Evolutionary conservation across 2,888 invertebrate species (phyloP), one percentile per base, ranked within the genome.

Genomic region (Tipula unca): DNA sequence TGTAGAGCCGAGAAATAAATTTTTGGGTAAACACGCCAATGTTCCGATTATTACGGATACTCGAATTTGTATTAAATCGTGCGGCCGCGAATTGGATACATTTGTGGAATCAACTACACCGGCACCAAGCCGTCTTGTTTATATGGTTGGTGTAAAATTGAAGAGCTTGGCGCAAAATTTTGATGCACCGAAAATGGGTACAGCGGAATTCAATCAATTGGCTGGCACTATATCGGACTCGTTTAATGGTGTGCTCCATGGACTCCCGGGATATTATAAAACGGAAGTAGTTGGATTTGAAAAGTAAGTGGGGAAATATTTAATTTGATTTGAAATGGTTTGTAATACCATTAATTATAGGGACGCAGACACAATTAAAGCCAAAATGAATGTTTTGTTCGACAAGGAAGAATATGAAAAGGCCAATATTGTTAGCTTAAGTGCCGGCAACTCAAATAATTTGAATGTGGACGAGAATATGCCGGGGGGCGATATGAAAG

Each of bases 1-100:
- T 1, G 97, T 95, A 89, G 95, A 97, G 89, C 92, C 95, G 3
- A 95, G 96, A 25, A 97, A 95, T 90, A 97, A 97, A 90, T 95
- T 96, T 87, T 96, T 96, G 32, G 93, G 94, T 87, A 96, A 96
- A 88, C 98, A 98, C 89, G 93, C 94, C 87, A 92, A 92, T 39
- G 92, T 93, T 0, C 97, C 97, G 0, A 90, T 93, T 8, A 92
- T 97, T 14, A 95, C 96, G 0, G 92, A 95, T 0, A 93, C 95
- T 86, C 92, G 95, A 87, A 94, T 98, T 87, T 98, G 98, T 92
- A 96, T 98, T 87, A 94, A 93, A 88, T 94, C 96, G 0, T 97
- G 97, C 88, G 95, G 95, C 85, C 94, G 94, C 87, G 54, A 85
- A 54, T 54, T 90, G 10, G 89, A 89, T 85, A 87, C 87, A 8